These are phyloP conservation scores for Pristis pectinata DNA, from an alignment of 2,797 vertebrate genomes.

Conservation along the genomic window DNA sequence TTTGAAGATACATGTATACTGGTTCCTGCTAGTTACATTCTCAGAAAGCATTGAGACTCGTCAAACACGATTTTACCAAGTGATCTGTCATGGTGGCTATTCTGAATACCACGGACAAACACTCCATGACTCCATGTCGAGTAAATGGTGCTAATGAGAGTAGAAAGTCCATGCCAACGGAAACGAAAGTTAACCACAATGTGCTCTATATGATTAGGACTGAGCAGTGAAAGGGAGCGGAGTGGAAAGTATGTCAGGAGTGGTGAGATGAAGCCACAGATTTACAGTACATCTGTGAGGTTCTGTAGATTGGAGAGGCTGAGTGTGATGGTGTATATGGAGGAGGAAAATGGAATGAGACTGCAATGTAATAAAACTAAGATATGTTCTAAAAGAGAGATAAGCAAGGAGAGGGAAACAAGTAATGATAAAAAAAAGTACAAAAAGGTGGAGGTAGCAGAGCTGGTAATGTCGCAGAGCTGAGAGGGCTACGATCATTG, in stretches of 20 bases:
- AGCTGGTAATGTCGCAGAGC: neutral
- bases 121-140: slow-evolving; percentile 3
- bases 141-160: too few species aligned
- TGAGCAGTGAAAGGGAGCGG: neutral
- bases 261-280: neutral
- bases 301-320: neutral
- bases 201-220: too few species aligned
- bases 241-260: neutral
- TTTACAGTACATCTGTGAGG: neutral
- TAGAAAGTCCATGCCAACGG: too few species aligned
- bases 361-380: neutral
- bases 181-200: too few species aligned
- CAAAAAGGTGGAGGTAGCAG: neutral
- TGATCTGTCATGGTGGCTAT: slow-evolving; percentile 58
- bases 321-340: neutral
- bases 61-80: slow-evolving; percentile 52
- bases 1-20: too few species aligned
- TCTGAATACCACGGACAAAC: slow-evolving; percentile 42
- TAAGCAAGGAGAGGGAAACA: neutral
- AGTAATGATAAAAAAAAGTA: neutral
- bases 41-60: too few species aligned
- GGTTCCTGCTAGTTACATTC: too few species aligned
- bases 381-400: neutral
- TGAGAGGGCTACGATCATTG: neutral
- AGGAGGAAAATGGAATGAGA: neutral